These are phyloP conservation scores for Pungitius pungitius DNA, from an alignment of 2,113 vertebrate species.

Conservation along the genomic window DNA sequence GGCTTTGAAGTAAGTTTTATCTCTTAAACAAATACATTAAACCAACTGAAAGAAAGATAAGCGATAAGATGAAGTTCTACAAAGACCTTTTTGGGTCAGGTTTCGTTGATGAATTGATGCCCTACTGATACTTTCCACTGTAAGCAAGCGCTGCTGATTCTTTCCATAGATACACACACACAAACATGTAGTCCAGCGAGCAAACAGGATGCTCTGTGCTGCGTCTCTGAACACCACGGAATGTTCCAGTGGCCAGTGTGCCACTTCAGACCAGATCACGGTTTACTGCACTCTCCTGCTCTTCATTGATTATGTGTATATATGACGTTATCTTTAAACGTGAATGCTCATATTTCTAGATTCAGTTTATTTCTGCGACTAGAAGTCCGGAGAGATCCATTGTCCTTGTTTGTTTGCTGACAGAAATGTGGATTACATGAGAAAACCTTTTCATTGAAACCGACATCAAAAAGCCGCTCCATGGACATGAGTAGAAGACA, in stretches of 20 bases:
- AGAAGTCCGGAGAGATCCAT: neutral
- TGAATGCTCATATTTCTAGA: neutral
- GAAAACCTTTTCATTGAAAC: neutral
- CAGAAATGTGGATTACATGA: neutral
- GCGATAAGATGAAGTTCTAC: neutral
- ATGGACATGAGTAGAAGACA: neutral
- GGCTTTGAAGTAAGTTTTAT: too few species aligned
- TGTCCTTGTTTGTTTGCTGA: neutral
- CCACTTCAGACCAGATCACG: conserved; percentile 9
- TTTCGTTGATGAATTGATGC: too few species aligned
- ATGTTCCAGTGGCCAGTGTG: conserved; percentile 76
- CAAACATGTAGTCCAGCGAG: conserved; percentile 49
- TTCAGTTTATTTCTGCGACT: neutral
- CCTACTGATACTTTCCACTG: neutral
- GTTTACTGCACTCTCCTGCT: neutral
- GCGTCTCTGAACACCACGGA: conserved; percentile 68
- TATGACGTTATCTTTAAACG: neutral
- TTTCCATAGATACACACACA: conserved; percentile 38
- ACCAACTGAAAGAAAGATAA: neutral
- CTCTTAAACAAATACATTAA: neutral
- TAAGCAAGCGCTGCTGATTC: conserved; percentile 12
- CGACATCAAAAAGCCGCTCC: neutral
- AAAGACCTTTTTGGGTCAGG: too few species aligned
- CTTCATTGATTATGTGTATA: neutral
- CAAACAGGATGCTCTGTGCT: conserved; percentile 77